Conservation (phyloP, 1,140 invertebrate species). For the Bradynema listronoti region DNA sequence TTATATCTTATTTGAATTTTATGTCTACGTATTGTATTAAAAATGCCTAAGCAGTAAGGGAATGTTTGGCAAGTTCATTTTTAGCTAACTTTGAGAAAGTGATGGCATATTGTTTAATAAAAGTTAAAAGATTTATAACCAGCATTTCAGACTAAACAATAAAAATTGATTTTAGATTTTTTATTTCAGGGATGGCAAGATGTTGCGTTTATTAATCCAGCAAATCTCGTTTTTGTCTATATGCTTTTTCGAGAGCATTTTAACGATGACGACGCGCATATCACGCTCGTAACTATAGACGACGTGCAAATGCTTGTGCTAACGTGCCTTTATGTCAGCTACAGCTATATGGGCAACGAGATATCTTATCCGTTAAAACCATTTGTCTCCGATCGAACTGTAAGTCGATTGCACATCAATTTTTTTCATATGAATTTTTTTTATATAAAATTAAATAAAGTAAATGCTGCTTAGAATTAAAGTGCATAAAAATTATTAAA, state of each 20-base stretch:
- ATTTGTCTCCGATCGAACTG: slow-evolving; percentile 82
- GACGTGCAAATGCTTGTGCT: slow-evolving; percentile 91
- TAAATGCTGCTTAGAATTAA: too few relatives aligned
- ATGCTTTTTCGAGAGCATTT: slow-evolving; percentile 62
- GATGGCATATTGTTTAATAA: background rate
- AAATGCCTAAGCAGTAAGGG: too few relatives aligned
- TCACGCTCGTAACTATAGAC: slow-evolving; percentile 66
- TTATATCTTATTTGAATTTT: background rate
- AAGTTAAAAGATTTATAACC: background rate
- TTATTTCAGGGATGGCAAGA: slow-evolving; percentile 68
- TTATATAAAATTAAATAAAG: too few relatives aligned
- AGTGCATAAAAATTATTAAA: too few relatives aligned
- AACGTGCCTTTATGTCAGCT: slow-evolving; percentile 93
- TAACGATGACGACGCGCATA: slow-evolving; percentile 32
- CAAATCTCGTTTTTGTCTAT: slow-evolving; percentile 98
- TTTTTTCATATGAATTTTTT: too few relatives aligned
- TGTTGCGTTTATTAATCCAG: slow-evolving; percentile 96
- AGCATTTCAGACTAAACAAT: slow-evolving; percentile 6
- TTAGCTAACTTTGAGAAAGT: background rate
- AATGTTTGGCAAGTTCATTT: background rate
- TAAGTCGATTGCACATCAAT: too few relatives aligned
- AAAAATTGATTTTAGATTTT: background rate
- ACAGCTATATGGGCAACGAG: slow-evolving; percentile 89
- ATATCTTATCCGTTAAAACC: slow-evolving; percentile 98
- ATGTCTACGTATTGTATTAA: too few relatives aligned